These are phyloP conservation scores for Drosophila infuscata DNA, from an alignment of 2,888 invertebrate species.

Conservation along the genomic window DNA sequence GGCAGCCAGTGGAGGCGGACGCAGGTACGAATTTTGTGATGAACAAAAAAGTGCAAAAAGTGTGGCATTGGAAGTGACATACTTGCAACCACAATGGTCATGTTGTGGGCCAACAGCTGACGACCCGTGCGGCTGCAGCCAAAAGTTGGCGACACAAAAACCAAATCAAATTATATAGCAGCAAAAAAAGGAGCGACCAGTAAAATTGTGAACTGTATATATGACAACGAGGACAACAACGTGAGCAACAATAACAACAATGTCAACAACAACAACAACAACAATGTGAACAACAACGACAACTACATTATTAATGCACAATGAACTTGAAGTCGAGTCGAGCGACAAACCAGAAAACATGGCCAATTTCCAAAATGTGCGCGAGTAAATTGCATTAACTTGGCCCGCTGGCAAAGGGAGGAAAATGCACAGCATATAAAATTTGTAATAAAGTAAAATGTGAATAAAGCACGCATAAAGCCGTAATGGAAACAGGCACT, in stretches of 20 bases:
- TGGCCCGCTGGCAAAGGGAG: constrained; percentile 14
- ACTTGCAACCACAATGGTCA: constrained; percentile 50
- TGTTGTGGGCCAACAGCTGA: constrained; percentile 46
- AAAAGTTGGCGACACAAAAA: constrained; percentile 38
- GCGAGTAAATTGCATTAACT: constrained; percentile 65
- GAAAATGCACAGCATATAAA: constrained; percentile 15
- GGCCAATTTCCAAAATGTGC: constrained; percentile 56
- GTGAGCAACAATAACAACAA: constrained; percentile 7
- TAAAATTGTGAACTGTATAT: not conserved
- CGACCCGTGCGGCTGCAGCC: constrained; percentile 26
- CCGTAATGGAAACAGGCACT: constrained; percentile 40
- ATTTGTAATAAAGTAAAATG: constrained; percentile 27
- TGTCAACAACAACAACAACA: constrained; percentile 12
- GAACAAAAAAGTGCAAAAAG: constrained; percentile 25
- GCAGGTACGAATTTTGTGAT: not conserved
- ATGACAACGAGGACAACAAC: constrained; percentile 22
- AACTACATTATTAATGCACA: constrained; percentile 81
- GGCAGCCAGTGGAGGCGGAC: not conserved
- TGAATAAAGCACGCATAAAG: constrained; percentile 29
- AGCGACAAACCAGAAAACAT: constrained; percentile 70
- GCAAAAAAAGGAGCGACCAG: constrained; percentile 11
- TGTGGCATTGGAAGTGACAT: constrained; percentile 48
- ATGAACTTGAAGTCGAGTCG: constrained; percentile 65
- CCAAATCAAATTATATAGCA: constrained; percentile 52
- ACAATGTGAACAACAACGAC: constrained; percentile 49